Evolutionary conservation across 1,140 invertebrate species (phyloP), one percentile per base, ranked within the genome.

Genomic region (Brachionus asplanchnoidis): DNA sequence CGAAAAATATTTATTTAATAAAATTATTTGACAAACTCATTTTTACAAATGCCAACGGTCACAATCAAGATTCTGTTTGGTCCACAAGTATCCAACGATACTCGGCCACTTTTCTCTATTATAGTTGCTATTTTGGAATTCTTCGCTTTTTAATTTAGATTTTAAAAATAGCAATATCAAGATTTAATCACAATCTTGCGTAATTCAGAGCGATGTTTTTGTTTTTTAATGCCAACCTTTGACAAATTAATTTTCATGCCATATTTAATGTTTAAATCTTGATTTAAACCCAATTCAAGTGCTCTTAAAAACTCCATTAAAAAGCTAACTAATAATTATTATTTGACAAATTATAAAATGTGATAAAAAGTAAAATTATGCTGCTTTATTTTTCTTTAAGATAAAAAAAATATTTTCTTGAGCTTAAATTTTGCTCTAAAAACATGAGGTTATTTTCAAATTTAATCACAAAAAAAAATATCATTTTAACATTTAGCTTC

Each of bases 281-380:
- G 53, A 60, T 60, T 60, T 60, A 60, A 60, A 26, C 20, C 20
- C 20, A 20, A 8, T 60, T 60, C 53, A 60, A 60, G 53, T 60
- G 17, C 53, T 60, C 53, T 60, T 60, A 60, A 60, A 60, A 60
- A 60, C n/a, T 2, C 53, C 9, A 60, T 60, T 60, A 60, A 60
- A 60, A 17, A 20, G 17, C 20, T 26, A 60, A 23, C 53, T 60
- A 8, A 60, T 60, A 60, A 60, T 60, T 60, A 60, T 20, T 17
- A 26, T 60, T 20, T 60, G 20, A 20, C 53, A 60, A 60, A 20
- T 60, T 60, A 23, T 60, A 60, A 60, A 60, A 60, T 23, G 53
- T 60, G 53, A 60, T 60, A 60, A 60, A 28, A 60, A 60, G 53
- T 60, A 60, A 60, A 60, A 60, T 60, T 60, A 60, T 60, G 53